phyloP scores from a whole-genome alignment of 2,113 vertebrate species.

The Ascaphus truei region DNA sequence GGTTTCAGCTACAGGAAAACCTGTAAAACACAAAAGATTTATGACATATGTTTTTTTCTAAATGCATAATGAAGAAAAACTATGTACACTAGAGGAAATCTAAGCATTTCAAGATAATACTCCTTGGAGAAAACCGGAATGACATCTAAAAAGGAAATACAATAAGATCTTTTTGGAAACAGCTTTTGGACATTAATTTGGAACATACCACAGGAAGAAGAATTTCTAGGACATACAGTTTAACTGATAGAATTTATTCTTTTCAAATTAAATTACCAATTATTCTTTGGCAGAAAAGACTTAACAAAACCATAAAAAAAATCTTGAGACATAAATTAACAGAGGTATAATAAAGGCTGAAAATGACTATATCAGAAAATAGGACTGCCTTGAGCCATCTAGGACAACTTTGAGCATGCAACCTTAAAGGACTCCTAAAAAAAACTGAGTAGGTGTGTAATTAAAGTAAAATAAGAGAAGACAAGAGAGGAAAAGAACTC shows the following conservation, averaged over 20 bases:
- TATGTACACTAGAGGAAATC: not conserved
- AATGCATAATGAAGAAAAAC: not conserved
- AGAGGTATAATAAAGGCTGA: too few relatives aligned
- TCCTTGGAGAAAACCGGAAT: not conserved
- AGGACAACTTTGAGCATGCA: too few relatives aligned
- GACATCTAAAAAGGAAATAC: not conserved
- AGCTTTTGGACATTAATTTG: not conserved
- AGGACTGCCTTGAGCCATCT: too few relatives aligned
- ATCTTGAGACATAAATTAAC: too few relatives aligned
- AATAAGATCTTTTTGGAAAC: too few relatives aligned
- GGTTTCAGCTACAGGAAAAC: not conserved
- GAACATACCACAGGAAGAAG: not conserved
- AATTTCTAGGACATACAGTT: not conserved
- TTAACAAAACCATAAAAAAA: not conserved
- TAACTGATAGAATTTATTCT: not conserved
- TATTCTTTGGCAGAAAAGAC: not conserved
- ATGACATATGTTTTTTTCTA: not conserved
- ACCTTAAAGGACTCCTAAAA: too few relatives aligned
- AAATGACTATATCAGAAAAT: too few relatives aligned
- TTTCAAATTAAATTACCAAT: not conserved
- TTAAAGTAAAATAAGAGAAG: too few relatives aligned
- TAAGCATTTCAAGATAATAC: not conserved
- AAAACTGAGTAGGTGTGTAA: too few relatives aligned
- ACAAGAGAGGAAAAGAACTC: too few relatives aligned
- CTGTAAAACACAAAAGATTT: not conserved